Conservation (phyloP, 2,797 vertebrate species). For the Nasua narica region DNA sequence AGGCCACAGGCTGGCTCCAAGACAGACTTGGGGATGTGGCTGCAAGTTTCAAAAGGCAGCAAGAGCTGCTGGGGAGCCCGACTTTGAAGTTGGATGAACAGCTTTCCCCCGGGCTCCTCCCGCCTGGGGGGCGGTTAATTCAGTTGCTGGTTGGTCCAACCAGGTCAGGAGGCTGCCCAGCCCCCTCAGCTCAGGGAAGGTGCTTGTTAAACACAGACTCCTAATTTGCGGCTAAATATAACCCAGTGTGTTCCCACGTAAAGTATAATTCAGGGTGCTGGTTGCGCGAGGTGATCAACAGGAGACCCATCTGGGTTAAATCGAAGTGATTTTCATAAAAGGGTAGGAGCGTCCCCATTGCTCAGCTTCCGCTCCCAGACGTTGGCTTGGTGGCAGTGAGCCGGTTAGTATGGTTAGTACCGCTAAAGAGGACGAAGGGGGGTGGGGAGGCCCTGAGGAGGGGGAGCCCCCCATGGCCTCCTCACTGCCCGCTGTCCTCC, state of each 20-base stretch:
- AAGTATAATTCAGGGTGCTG: constrained; percentile 69
- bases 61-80: neutral
- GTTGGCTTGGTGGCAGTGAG: neutral
- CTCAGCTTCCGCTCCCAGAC: neutral
- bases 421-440: neutral
- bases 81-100: constrained; percentile 33
- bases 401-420: too few relatives aligned
- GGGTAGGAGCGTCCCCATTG: constrained; percentile 53
- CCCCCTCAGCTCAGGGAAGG: constrained; percentile 7
- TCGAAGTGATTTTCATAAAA: constrained; percentile 80
- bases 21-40: neutral
- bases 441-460: neutral
- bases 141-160: neutral
- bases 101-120: neutral
- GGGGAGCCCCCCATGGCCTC: neutral
- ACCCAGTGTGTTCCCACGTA: constrained; percentile 69
- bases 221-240: constrained; percentile 79
- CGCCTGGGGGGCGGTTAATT: neutral
- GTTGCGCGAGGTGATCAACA: constrained; percentile 77
- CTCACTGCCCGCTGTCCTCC: neutral
- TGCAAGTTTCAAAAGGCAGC: constrained; percentile 30
- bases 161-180: constrained; percentile 28
- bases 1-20: neutral
- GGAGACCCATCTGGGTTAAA: constrained; percentile 83
- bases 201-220: constrained; percentile 70